phyloP scores from a whole-genome alignment of 2,113 vertebrate genomes.

The Agapornis roseicollis region DNA sequence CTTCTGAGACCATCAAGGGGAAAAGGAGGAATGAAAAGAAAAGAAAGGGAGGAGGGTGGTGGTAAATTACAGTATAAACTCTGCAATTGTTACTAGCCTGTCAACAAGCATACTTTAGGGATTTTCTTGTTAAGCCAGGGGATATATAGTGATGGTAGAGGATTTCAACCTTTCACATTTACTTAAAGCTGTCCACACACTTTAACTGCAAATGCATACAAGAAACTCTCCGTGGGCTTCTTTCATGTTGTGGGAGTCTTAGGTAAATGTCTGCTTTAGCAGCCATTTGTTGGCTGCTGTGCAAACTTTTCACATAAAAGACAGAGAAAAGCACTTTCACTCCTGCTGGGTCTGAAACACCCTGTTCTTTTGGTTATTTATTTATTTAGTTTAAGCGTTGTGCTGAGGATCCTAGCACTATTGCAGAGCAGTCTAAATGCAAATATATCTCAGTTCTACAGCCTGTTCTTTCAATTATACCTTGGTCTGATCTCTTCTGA shows the following conservation, averaged over 20 bases:
- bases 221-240: neutral
- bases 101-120: constrained; percentile 54
- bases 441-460: neutral
- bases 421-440: neutral
- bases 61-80: constrained; percentile 13
- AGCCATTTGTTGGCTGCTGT: neutral
- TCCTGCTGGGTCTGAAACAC: neutral
- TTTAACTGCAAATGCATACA: neutral
- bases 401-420: neutral
- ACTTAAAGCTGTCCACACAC: constrained; percentile 23
- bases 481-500: neutral
- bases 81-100: constrained; percentile 9
- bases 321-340: constrained; percentile 38
- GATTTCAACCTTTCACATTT: neutral
- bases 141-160: neutral
- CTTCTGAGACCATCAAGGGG: neutral
- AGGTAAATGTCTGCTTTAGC: constrained; percentile 6
- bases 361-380: constrained; percentile 1
- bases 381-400: neutral
- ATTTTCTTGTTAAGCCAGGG: constrained; percentile 46
- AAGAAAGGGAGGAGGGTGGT: neutral
- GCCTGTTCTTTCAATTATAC: neutral
- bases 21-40: neutral
- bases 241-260: constrained; percentile 16
- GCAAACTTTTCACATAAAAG: constrained; percentile 26